These are phyloP conservation scores for Argyresthia goedartella DNA, from an alignment of 2,888 invertebrate species.

Conservation along the genomic window DNA sequence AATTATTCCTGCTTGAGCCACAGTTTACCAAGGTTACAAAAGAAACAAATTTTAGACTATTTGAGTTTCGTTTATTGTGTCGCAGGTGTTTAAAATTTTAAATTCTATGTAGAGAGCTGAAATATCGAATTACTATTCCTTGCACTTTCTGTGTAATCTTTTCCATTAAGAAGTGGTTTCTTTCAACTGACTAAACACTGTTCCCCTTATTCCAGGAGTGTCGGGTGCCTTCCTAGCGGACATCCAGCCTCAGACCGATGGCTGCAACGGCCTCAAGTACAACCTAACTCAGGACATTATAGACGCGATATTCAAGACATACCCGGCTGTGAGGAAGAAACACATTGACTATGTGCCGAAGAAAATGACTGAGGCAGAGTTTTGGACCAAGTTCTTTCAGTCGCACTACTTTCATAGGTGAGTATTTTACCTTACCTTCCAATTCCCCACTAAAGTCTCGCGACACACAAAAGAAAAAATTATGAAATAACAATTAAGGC, in stretches of 20 bases:
- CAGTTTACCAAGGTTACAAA: no score
- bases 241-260: slow-evolving; percentile 97
- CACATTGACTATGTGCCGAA: slow-evolving; percentile 96
- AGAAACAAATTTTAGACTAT: no score
- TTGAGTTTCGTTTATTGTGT: no score
- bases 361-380: slow-evolving; percentile 95
- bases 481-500: no score
- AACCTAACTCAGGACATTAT: slow-evolving; percentile 97
- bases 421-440: slow-evolving; percentile 4
- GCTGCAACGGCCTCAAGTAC: slow-evolving; percentile 96
- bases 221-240: slow-evolving; percentile 88
- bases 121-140: no score
- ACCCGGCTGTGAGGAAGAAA: slow-evolving; percentile 98
- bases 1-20: no score
- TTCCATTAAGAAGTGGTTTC: no score
- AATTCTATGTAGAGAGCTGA: no score
- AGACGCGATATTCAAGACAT: slow-evolving; percentile 98
- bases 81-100: no score
- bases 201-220: slow-evolving; percentile 58
- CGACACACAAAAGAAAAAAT: background rate
- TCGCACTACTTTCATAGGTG: slow-evolving; percentile 97
- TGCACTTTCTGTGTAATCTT: no score
- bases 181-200: no score
- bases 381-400: slow-evolving; percentile 99
- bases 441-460: background rate